phyloP scores from a whole-genome alignment of 1,140 invertebrate species.

The Epicauta chinensis region DNA sequence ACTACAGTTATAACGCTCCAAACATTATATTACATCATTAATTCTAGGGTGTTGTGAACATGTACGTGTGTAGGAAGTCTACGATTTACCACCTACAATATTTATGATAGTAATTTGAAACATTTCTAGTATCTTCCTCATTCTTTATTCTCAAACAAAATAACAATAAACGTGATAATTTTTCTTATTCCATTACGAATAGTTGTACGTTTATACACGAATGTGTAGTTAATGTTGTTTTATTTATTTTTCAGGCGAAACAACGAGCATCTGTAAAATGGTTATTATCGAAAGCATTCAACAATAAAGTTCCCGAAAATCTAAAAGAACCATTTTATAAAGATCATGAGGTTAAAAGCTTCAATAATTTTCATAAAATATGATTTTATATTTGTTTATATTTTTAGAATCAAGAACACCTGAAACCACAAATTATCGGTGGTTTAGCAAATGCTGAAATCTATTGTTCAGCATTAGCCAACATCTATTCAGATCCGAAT shows the following conservation, averaged over 20 bases:
- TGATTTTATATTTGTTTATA: background rate
- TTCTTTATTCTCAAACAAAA: background rate
- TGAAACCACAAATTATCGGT: constrained; percentile 90
- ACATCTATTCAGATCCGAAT: constrained; percentile 95
- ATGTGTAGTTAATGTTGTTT: background rate
- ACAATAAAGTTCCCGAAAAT: constrained; percentile 91
- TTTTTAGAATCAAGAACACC: constrained; percentile 80
- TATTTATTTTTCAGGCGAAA: constrained; percentile 76
- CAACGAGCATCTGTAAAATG: constrained; percentile 95
- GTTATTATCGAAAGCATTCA: constrained; percentile 94
- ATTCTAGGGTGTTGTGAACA: background rate
- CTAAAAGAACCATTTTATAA: constrained; percentile 90
- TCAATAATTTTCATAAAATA: background rate
- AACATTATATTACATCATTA: background rate
- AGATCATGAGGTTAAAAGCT: constrained; percentile 78
- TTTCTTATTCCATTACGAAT: too few species aligned
- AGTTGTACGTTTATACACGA: too few species aligned
- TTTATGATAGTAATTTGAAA: constrained; percentile 1
- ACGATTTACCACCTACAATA: background rate
- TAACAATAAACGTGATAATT: background rate
- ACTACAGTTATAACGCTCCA: background rate
- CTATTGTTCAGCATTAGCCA: constrained; percentile 90
- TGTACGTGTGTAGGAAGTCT: background rate
- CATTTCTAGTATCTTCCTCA: background rate
- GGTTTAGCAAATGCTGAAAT: constrained; percentile 90